A percentile compares a stretch with the other conserved stretches of the same genome.
Conservation (phyloP, 2,113 vertebrate genomes). For the Gambusia holbrooki region DNA sequence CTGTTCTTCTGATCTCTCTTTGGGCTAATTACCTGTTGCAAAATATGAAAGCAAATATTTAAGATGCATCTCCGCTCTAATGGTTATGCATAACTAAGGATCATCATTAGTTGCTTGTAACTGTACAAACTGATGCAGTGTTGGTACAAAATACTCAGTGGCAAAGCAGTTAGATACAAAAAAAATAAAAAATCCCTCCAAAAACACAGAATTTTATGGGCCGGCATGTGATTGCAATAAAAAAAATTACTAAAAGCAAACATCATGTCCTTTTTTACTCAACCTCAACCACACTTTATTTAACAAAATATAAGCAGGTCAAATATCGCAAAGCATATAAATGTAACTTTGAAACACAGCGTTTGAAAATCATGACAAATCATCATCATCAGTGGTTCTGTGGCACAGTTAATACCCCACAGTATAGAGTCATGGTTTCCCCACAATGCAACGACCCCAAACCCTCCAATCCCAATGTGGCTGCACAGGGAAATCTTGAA, state of each 20-base stretch:
- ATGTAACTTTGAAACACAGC: slow-evolving; percentile 79
- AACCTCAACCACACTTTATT: slow-evolving; percentile 85
- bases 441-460: slow-evolving; percentile 12
- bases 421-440: slow-evolving; percentile 58
- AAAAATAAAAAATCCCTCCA: too few relatives aligned
- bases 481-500: slow-evolving; percentile 13
- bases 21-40: not conserved
- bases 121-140: not conserved
- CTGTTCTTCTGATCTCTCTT: too few relatives aligned
- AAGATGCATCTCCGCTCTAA: not conserved
- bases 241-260: slow-evolving; percentile 33
- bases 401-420: slow-evolving; percentile 73
- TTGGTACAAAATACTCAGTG: not conserved
- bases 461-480: slow-evolving; percentile 10
- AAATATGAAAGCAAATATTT: not conserved
- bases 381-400: slow-evolving; percentile 70
- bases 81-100: not conserved
- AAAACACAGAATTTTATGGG: not conserved
- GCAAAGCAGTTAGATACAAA: too few relatives aligned
- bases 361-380: slow-evolving; percentile 72
- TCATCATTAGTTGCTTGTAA: not conserved
- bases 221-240: not conserved
- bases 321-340: slow-evolving; percentile 83
- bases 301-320: slow-evolving; percentile 85
- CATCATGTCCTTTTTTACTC: slow-evolving; percentile 60